Base-by-base conservation (phyloP, 2,113 vertebrate genomes). In the Dendropsophus ebraccatus region DNA sequence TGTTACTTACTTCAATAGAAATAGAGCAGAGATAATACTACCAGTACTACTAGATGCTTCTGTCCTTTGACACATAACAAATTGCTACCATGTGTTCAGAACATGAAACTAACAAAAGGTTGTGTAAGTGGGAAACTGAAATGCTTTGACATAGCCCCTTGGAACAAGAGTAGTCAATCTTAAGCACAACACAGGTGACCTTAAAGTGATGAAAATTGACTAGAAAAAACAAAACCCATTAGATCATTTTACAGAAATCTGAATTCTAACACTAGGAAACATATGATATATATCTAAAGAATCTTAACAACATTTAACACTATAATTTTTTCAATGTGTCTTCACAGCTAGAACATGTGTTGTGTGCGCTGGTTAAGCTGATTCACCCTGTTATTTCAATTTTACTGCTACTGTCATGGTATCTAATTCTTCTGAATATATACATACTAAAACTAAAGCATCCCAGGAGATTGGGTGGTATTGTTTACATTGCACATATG, bases 111-210 rank as follows among this genome's bases (percentile, higher is more conserved):
- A 21, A 76, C 12, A 77, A 32, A 84, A 65, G 52, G 69, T 75
- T 75, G 37, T 84, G 37, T n/a, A 56, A 74, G 35, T 75, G 35
- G 21, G 45, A 17, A n/a, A 60, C 23, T 45, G 37, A 37, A 73
- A 69, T 82, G n/a, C 45, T 82, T 70, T 75, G 52, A 60, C 70
- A 56, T 30, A 50, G 28, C 35, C n/a, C 70, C 4, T 14, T n/a
- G 9, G 56, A 62, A 49, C 52, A 73, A 75, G 73, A 45, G 41
- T 54, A 76, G 52, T 49, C n/a, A 54, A 73, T 41, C 32, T 58
- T 17, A 52, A 83, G 4, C 81, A 82, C 47, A 70, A 41, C 77
- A 21, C 11, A 69, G 16, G 80, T 82, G 80, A 82, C 80, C 80
- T 69, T 82, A 49, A 82, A 81, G 50, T 50, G 8, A 62, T 65